Base-by-base conservation (phyloP, 2,113 vertebrate species). In the Tauraco erythrolophus region DNA sequence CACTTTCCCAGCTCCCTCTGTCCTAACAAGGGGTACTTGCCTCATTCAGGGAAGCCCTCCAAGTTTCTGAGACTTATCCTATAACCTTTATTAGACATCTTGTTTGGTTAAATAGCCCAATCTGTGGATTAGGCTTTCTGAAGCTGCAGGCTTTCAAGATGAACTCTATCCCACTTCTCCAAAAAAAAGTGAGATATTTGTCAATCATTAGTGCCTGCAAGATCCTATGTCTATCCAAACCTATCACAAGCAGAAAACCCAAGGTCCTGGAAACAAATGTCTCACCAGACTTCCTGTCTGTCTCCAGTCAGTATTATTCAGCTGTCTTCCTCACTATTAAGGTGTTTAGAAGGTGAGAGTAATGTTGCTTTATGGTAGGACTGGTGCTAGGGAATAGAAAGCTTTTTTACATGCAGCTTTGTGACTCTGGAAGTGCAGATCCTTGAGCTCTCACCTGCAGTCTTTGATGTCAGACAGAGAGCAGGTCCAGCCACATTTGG, bases 341-440 rank as follows among this genome's bases (percentile, higher is more conserved):
- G 17, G 4, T 66, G 33, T 56, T 53, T 35, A 68, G 28, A 68
- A 51, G 12, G 30, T 31, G 6, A 72, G 9, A 88, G 71, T 60
- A 61, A 57, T 28, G 7, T 45, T 54, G 17, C 23, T 15, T 51
- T 83, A 14, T 46, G 11, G 9, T 10, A 83, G 39, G 14, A 27
- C 21, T 53, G 1, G 6, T 76, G 12, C 13, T 58, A 33, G 7
- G 9, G 4, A 15, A 37, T 3, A 27, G 12, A 61, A 57, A 3
- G 31, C 1, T 3, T 28, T 74, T 87, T 50, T 39, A 50, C 0
- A 0, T 45, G 12, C 10, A 48, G 19, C 22, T 66, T 91, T 68
- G 6, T 48, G 83, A 48, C 14, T 24, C 4, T 28, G 19, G 8
- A 70, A 53, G 15, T 45, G 6, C 35, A 39, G 27, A 68, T 27